Conservation (phyloP, 2,113 vertebrate species). For the Apteryx mantelli region DNA sequence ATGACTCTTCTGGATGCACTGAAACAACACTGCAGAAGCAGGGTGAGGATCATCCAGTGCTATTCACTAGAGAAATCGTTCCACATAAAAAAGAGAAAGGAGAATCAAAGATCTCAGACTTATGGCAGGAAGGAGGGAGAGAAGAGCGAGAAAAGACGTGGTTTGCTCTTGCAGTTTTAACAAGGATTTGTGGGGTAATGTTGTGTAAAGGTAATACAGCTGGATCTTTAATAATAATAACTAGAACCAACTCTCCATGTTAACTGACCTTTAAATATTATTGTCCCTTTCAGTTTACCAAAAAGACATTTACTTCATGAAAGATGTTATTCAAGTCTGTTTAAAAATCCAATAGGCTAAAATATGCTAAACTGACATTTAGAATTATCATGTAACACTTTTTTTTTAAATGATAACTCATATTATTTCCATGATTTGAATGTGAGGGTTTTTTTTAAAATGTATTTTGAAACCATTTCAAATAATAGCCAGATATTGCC, state of each 20-base stretch:
- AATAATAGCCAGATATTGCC: conserved; percentile 65
- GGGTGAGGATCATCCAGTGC: conserved; percentile 13
- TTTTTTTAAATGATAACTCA: conserved; percentile 55
- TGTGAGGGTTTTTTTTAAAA: conserved; percentile 25
- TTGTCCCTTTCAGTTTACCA: conserved; percentile 75
- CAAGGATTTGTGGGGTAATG: conserved; percentile 48
- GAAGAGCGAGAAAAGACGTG: neutral
- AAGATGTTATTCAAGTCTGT: conserved; percentile 69
- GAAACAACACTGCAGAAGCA: neutral
- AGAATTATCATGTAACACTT: conserved; percentile 75
- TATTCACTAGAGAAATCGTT: conserved; percentile 30
- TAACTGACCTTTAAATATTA: conserved; percentile 79
- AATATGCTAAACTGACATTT: conserved; percentile 82
- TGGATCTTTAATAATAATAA: conserved; percentile 68
- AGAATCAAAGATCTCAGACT: conserved; percentile 8
- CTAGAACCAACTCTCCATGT: conserved; percentile 64
- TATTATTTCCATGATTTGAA: conserved; percentile 76
- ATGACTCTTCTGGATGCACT: conserved; percentile 1
- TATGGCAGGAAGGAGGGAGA: neutral
- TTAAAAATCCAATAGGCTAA: conserved; percentile 73
- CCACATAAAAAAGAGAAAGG: neutral
- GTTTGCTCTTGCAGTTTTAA: conserved; percentile 35
- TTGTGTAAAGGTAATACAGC: conserved; percentile 67
- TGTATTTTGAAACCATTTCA: conserved; percentile 72
- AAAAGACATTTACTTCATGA: conserved; percentile 74